Conservation (phyloP, 2,113 vertebrate genomes). For the Motacilla alba region DNA sequence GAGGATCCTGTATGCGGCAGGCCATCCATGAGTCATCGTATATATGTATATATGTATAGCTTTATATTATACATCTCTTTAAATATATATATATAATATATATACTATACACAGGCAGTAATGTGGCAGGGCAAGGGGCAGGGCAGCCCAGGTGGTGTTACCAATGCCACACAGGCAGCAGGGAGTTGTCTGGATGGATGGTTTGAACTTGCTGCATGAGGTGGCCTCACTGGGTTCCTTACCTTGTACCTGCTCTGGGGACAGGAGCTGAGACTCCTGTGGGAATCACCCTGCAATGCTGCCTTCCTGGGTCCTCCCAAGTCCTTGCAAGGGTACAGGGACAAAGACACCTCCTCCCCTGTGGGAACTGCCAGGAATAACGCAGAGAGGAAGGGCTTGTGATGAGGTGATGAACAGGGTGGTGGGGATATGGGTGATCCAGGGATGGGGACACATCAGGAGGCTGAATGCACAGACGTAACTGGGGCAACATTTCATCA, state of each 20-base stretch:
- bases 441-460: neutral
- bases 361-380: slow-evolving; percentile 10
- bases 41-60: slow-evolving; percentile 70
- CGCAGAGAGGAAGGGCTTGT: neutral
- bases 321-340: neutral
- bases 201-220: slow-evolving; percentile 1
- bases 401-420: neutral
- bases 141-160: neutral
- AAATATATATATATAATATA: slow-evolving; percentile 79
- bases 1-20: slow-evolving; percentile 52
- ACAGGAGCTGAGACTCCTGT: neutral
- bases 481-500: neutral
- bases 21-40: slow-evolving; percentile 62
- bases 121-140: slow-evolving; percentile 27
- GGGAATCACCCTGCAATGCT: neutral
- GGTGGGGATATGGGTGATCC: neutral
- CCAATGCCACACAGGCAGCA: slow-evolving; percentile 29
- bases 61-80: slow-evolving; percentile 79
- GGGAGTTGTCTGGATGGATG: neutral
- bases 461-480: neutral
- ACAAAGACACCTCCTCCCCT: neutral
- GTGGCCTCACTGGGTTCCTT: neutral
- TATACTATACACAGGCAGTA: slow-evolving; percentile 82
- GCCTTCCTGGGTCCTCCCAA: neutral
- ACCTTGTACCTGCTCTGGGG: neutral